Base-by-base conservation (phyloP, 2,888 invertebrate genomes). In the Caenorhabditis sp. region DNA sequence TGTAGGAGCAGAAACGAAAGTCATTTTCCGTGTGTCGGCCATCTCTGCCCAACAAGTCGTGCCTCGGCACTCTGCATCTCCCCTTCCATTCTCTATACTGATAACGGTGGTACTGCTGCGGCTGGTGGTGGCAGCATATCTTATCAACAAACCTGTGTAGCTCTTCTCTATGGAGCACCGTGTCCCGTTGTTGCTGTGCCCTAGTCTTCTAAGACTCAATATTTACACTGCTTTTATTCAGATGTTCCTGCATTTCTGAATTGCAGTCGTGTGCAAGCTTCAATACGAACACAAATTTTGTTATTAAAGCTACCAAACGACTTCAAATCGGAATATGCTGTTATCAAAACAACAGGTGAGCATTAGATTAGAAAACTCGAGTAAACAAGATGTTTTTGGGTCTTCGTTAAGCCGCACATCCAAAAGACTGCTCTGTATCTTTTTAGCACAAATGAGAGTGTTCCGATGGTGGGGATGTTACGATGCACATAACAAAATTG, bases 271-370 rank as follows among this genome's bases (percentile, higher is more conserved):
- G 70, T 79, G 70, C 58, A 79, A 70, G 79, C 79, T 79, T 79
- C n/a, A 79, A 79, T 79, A 79, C 70, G 35, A 26, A 44, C 35
- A 54, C 22, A 19, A 14, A 44, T 10, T 56, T 44, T 59, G 79
- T 47, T 79, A 79, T 79, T 79, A 79, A 79, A 79, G 79, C 79
- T 79, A 79, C 79, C 79, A 79, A 79, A 70, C 63, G 79, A 51
- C 79, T 79, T 54, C 79, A 79, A 51, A 38, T 70, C 59, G 31
- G 7, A 35, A 19, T 5, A 22, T 19, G 75, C 76, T 35, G 14
- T 14, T 28, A 22, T 54, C 35, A 41, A 28, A 41, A 47, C 19
- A 47, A 47, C 12, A 51, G 41, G 68, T 68, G 26, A 68, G 68
- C 41, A 26, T 8, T 14, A 22, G 35, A 59, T 16, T 31, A 51